Evolutionary conservation across 1,140 invertebrate species (phyloP).

Genomic region (Megalopta genalis): DNA sequence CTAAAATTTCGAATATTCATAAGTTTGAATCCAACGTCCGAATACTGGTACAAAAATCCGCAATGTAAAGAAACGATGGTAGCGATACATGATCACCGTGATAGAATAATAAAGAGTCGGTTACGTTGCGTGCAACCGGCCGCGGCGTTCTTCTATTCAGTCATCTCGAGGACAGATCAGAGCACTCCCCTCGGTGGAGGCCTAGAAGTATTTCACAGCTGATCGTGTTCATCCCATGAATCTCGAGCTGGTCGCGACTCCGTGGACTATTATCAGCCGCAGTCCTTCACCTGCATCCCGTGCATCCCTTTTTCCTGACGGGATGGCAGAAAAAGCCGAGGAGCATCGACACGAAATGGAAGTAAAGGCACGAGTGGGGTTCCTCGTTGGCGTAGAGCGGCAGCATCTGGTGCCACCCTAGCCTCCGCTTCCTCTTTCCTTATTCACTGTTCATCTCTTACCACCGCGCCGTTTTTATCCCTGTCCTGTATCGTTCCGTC

Average conservation of each 20-base stretch:
- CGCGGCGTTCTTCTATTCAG: not conserved
- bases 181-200: not conserved
- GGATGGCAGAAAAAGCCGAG: slow-evolving; percentile 53
- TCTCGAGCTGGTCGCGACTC: not conserved
- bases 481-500: slow-evolving; percentile 38
- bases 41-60: too few species aligned
- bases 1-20: too few species aligned
- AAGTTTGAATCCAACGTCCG: too few species aligned
- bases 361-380: slow-evolving; percentile 49
- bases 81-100: too few species aligned
- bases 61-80: too few species aligned
- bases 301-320: slow-evolving; percentile 16
- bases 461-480: slow-evolving; percentile 25
- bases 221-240: slow-evolving; percentile 4
- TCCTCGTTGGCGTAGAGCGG: slow-evolving; percentile 27
- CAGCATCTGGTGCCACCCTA: slow-evolving; percentile 60
- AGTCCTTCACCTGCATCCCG: slow-evolving; percentile 30
- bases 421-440: slow-evolving; percentile 35
- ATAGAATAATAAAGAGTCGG: too few species aligned
- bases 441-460: slow-evolving; percentile 39
- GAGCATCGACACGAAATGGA: slow-evolving; percentile 61
- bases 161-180: too few species aligned
- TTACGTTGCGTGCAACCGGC: too few species aligned
- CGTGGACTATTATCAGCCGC: slow-evolving; percentile 6
- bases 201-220: not conserved